Conservation (phyloP, 2,797 vertebrate genomes). For the Sternarchorhynchus goeldii region DNA sequence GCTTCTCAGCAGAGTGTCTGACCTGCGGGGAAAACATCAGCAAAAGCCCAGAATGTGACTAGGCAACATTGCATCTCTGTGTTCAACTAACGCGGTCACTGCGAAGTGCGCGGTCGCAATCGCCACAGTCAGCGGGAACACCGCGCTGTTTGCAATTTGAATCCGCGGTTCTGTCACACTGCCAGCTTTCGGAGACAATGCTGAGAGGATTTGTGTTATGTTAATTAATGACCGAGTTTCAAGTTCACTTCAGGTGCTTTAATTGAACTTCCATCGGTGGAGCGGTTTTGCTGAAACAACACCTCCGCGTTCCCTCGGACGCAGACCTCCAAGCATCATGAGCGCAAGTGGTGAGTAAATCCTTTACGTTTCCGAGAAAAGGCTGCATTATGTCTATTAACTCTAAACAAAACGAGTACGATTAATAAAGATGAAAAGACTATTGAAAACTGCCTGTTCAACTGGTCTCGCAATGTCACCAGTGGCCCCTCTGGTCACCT, state of each 20-base stretch:
- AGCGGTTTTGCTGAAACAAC: slow-evolving; percentile 30
- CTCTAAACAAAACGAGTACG: neutral
- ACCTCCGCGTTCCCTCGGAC: slow-evolving; percentile 30
- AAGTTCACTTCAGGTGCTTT: slow-evolving; percentile 25
- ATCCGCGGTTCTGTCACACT: slow-evolving; percentile 29
- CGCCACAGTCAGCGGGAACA: slow-evolving; percentile 30
- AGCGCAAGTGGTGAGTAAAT: slow-evolving; percentile 79
- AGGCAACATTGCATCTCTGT: slow-evolving; percentile 34
- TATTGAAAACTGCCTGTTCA: neutral
- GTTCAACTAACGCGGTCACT: slow-evolving; percentile 29
- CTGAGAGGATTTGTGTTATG: neutral
- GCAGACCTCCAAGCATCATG: slow-evolving; percentile 71
- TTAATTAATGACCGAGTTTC: neutral
- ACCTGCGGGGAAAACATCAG: slow-evolving; percentile 18
- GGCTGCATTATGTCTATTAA: slow-evolving; percentile 19
- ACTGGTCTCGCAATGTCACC: neutral
- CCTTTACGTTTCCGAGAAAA: slow-evolving; percentile 24
- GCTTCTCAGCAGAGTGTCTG: slow-evolving; percentile 24
- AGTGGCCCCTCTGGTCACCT: slow-evolving; percentile 2
- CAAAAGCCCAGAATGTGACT: slow-evolving; percentile 47
- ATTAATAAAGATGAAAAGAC: neutral
- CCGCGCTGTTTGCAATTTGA: slow-evolving; percentile 21
- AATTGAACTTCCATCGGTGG: slow-evolving; percentile 17
- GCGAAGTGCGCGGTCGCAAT: slow-evolving; percentile 28
- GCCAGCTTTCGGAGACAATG: slow-evolving; percentile 24